These are phyloP conservation scores for Neosilurus mollespiculum DNA, from an alignment of 2,797 vertebrate species.

Conservation along the genomic window DNA sequence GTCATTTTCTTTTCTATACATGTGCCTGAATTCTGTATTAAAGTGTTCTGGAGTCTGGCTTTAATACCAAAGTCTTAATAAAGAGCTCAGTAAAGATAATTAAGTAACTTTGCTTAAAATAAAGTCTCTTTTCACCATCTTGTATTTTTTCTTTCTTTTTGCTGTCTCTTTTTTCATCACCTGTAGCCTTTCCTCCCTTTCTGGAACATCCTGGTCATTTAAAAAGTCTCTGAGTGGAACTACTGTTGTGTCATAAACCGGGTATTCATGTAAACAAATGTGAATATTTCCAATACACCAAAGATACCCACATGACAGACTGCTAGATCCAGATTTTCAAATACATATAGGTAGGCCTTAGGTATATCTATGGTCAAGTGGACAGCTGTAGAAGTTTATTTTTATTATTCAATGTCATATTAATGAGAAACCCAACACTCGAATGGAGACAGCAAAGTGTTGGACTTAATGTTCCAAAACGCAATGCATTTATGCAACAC, in stretches of 20 bases:
- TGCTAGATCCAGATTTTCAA: background rate
- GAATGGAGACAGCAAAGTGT: background rate
- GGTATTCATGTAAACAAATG: background rate
- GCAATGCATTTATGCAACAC: background rate
- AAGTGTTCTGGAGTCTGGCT: constrained; percentile 15
- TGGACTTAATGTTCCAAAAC: background rate
- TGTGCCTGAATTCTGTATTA: constrained; percentile 30
- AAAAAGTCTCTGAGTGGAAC: background rate
- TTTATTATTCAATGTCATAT: background rate
- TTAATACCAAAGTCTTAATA: constrained; percentile 47
- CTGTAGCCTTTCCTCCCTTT: background rate
- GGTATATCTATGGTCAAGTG: background rate
- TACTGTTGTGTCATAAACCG: background rate
- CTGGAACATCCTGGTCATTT: background rate
- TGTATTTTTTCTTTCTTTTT: background rate
- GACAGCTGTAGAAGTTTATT: background rate
- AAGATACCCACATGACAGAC: background rate
- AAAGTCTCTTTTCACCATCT: background rate
- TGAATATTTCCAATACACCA: background rate
- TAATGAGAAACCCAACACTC: background rate
- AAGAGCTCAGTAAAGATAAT: constrained; percentile 19
- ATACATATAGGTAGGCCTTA: background rate
- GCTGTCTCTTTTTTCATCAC: background rate
- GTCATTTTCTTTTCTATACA: constrained; percentile 2
- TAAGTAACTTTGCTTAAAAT: background rate